Conservation (phyloP, 2,888 invertebrate genomes). For the Netelia inedita region DNA sequence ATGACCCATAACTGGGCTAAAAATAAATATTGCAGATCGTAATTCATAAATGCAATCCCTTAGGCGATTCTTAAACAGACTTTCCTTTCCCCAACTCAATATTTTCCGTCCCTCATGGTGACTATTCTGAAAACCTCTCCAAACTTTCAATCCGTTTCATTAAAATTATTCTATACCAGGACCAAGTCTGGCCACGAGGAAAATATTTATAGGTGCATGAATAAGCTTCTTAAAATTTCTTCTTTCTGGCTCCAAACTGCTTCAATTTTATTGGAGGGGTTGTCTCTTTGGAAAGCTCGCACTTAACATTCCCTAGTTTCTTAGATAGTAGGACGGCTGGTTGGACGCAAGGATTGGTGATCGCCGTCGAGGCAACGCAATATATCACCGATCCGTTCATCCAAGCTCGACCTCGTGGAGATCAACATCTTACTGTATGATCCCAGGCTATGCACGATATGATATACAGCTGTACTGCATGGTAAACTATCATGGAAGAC, state of each 20-base stretch:
- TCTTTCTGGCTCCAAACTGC: constrained; percentile 16
- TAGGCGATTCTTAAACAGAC: too few relatives aligned
- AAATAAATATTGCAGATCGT: too few relatives aligned
- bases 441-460: constrained; percentile 19
- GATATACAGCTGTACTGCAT: constrained; percentile 30
- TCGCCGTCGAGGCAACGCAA: too few relatives aligned
- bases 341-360: too few relatives aligned
- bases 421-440: too few relatives aligned
- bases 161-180: background rate
- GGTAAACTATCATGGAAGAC: constrained; percentile 36
- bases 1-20: too few relatives aligned
- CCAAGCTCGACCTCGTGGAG: too few relatives aligned
- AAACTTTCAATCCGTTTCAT: background rate
- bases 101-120: too few relatives aligned
- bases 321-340: too few relatives aligned
- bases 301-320: background rate
- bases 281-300: background rate
- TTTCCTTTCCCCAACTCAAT: too few relatives aligned
- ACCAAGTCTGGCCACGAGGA: constrained; percentile 4
- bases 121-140: background rate
- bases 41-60: too few relatives aligned
- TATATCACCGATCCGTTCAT: too few relatives aligned
- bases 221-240: constrained; percentile 14
- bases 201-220: constrained; percentile 15
- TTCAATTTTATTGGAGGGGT: background rate